phyloP scores from a whole-genome alignment of 2,888 invertebrate species.

The Oscheius sp. region DNA sequence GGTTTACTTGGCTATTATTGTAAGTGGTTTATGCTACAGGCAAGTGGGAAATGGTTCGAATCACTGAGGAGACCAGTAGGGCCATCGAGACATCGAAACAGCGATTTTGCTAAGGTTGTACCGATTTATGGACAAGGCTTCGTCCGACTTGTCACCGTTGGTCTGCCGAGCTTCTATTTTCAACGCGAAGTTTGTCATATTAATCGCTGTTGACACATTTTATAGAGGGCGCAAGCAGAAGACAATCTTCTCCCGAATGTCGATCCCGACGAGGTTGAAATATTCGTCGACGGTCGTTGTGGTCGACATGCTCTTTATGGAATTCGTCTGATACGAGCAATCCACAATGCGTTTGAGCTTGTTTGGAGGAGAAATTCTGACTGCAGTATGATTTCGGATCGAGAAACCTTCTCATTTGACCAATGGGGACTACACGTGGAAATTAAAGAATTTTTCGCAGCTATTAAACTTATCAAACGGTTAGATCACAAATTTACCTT shows the following conservation, averaged over 20 bases:
- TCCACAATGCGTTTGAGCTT: not conserved
- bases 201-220: too few relatives aligned
- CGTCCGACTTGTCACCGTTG: conserved; percentile 27
- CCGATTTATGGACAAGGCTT: conserved; percentile 1
- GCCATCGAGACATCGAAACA: conserved; percentile 11
- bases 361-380: not conserved
- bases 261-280: not conserved
- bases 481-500: too few relatives aligned
- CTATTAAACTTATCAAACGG: not conserved
- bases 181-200: not conserved
- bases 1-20: too few relatives aligned
- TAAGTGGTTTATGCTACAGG: not conserved
- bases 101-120: conserved; percentile 19
- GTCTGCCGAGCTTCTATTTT: conserved; percentile 12
- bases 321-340: not conserved
- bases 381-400: not conserved
- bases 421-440: not conserved
- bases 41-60: conserved; percentile 17
- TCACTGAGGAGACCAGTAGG: not conserved
- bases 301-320: conserved; percentile 3
- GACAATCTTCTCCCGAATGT: not conserved
- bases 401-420: not conserved
- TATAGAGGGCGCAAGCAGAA: not conserved
- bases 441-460: not conserved
- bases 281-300: conserved; percentile 1